phyloP scores from a whole-genome alignment of 1,140 invertebrate species.

The Zaprionus inermis region DNA sequence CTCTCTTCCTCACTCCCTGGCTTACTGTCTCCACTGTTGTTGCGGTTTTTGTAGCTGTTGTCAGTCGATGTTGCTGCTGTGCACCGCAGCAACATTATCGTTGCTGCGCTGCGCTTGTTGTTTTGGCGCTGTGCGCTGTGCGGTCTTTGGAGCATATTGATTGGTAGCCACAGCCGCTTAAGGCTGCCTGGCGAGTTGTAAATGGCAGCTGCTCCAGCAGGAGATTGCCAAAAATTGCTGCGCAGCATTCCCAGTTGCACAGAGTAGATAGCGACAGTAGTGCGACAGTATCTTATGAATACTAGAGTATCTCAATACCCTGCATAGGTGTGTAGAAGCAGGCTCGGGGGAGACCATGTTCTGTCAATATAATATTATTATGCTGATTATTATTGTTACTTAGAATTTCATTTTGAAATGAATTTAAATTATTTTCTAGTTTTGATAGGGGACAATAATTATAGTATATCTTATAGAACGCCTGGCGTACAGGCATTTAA shows the following conservation, averaged over 20 bases:
- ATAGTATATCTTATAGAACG: no score
- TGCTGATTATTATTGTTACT: no score
- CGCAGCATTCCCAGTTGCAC: neutral
- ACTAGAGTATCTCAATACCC: neutral
- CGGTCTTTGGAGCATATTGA: conserved; percentile 64
- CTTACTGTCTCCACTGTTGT: conserved; percentile 43
- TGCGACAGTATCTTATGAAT: neutral
- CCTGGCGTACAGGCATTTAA: neutral
- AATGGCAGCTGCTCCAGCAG: conserved; percentile 2
- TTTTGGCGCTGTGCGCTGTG: conserved; percentile 59
- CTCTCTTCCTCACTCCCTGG: conserved; percentile 19
- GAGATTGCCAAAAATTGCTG: conserved; percentile 33
- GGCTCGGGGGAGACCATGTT: no score
- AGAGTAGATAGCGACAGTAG: neutral
- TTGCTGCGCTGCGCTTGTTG: conserved; percentile 43
- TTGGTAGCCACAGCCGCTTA: conserved; percentile 49
- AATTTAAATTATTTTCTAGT: no score
- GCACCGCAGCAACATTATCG: conserved; percentile 77
- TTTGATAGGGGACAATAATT: no score
- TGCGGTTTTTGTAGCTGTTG: conserved; percentile 31
- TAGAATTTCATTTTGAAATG: no score
- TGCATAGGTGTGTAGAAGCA: neutral
- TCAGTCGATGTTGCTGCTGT: conserved; percentile 41
- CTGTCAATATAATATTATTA: no score
- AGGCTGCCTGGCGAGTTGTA: conserved; percentile 21